Percentiles rank a stretch among this genome's conserved stretches.
phyloP scores from a whole-genome alignment of 2,888 invertebrate species.

The Smittia sp. region DNA sequence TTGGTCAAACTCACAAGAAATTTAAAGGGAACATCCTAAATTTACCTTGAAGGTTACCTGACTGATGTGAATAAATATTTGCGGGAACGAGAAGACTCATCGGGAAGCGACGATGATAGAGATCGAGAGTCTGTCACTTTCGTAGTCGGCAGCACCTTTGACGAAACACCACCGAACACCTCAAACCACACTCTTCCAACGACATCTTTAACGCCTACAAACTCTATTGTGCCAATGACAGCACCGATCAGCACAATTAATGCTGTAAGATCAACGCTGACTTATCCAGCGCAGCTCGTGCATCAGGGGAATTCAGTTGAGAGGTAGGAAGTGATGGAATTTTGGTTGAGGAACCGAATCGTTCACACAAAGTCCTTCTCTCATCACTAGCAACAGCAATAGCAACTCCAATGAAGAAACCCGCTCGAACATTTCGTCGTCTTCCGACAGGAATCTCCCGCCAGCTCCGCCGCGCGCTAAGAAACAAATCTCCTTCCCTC shows the following conservation, averaged over 20 bases:
- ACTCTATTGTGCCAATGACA: constrained; percentile 27
- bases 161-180: background rate
- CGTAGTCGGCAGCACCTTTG: constrained; percentile 43
- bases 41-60: constrained; percentile 26
- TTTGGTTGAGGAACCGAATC: background rate
- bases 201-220: background rate
- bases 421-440: constrained; percentile 37
- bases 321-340: constrained; percentile 5
- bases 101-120: constrained; percentile 49
- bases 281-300: background rate
- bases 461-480: constrained; percentile 47
- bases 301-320: constrained; percentile 33
- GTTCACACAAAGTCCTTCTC: background rate
- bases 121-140: constrained; percentile 46
- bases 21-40: background rate
- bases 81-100: constrained; percentile 49
- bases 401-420: constrained; percentile 39
- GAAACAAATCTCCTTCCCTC: constrained; percentile 44
- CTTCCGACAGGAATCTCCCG: background rate
- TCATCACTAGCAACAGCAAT: constrained; percentile 6
- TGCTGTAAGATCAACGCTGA: background rate
- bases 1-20: background rate
- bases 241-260: constrained; percentile 5
- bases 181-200: background rate
- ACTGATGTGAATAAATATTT: constrained; percentile 31